phyloP scores from a whole-genome alignment of 2,888 invertebrate species.

The Caenorhabditis angaria region DNA sequence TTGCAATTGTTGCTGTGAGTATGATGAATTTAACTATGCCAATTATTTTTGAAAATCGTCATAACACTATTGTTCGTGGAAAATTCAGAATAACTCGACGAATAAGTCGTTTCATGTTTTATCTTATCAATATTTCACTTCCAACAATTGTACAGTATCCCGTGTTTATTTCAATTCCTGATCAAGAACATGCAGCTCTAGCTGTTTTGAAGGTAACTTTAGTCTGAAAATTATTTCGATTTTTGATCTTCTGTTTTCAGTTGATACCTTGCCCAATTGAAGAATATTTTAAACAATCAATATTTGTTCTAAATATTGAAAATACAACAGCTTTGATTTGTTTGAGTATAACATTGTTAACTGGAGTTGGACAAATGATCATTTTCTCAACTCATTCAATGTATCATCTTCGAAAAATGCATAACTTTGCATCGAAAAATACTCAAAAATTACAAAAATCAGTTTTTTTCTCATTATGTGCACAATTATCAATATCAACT shows the following conservation, averaged over 20 bases:
- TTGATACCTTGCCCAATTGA: constrained; percentile 4
- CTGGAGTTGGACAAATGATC: neutral
- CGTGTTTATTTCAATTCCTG: too few species aligned
- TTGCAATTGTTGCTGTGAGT: too few species aligned
- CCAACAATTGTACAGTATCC: neutral
- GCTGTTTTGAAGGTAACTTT: too few species aligned
- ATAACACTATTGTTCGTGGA: neutral
- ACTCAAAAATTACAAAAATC: constrained; percentile 4
- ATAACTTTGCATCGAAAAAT: neutral
- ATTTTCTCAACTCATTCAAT: neutral
- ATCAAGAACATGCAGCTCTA: too few species aligned
- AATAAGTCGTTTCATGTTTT: neutral
- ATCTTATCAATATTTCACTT: neutral
- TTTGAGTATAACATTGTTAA: neutral
- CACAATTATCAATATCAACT: neutral
- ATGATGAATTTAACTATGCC: too few species aligned
- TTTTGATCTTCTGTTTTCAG: neutral
- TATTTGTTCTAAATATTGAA: constrained; percentile 7
- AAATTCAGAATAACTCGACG: neutral
- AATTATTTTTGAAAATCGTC: constrained; percentile 6
- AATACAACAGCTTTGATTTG: neutral
- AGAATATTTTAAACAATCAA: neutral
- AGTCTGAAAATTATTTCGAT: neutral
- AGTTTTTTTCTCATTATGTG: neutral
- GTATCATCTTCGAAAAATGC: neutral